Evolutionary conservation across 2,113 vertebrate genomes (phyloP), one percentile per base, ranked within the genome.

Genomic region (sheep (Ovis aries)): DNA sequence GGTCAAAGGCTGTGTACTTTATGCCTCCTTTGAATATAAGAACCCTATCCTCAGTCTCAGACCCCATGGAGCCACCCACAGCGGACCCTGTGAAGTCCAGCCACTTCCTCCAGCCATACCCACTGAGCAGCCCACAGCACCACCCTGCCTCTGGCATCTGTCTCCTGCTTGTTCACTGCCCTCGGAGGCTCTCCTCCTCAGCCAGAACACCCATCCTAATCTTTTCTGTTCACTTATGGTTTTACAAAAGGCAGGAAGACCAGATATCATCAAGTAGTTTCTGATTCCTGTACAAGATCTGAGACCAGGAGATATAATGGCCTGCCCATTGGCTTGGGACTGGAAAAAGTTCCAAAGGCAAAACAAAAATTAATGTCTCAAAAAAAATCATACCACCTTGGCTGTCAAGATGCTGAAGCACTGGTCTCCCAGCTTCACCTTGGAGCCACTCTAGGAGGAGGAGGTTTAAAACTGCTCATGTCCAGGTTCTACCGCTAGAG

Each of bases 201-300:
- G 55, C 13, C 48, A 80, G 40, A 57, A 71, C 25, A 52, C 60
- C 10, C 78, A 57, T 12, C 80, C 53, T 43, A 40, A 71, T 48
- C 48, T n/a, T 40, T 91, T 50, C 33, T n/a, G 2, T 31, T 59
- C 6, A 2, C 78, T 74, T 43, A 16, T 3, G 21, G 40, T 55
- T 94, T 94, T 57, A 91, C 60, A 40, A 60, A 93, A 88, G 40
- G 27, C 62, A 90, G 50, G 6, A 81, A 36, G 43, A 80, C 11
- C 36, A 29, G 82, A n/a, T 52, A 13, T 74, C n/a, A 52, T 71
- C 53, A 45, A 10, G 89, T 15, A 36, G 81, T 23, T 43, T 84
- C 19, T 1, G 27, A 71, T 45, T 71, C 80, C 84, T 25, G 17
- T 52, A 33, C 64, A 19, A 77, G 78, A 48, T 80, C 90, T 13